Base-by-base conservation (phyloP, 2,888 invertebrate species). In the Spodoptera exigua region DNA sequence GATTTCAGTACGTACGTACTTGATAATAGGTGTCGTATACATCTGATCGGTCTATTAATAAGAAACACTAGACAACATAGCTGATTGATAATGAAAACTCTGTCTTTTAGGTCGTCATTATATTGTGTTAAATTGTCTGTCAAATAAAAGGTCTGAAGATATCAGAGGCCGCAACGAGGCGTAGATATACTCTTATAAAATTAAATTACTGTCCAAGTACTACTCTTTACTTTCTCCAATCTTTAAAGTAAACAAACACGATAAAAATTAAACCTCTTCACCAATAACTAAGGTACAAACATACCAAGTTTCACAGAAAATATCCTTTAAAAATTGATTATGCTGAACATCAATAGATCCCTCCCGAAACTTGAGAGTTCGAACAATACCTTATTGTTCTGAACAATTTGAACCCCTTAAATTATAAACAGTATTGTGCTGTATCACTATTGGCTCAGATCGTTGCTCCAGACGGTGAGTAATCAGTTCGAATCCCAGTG, bases 401-500 rank as follows among this genome's bases (percentile, higher is more conserved):
- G 4, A 61, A 68, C 48, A 48, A 49, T 68, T 39, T 43, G 1
- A 21, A 43, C 54, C 61, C 55, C 52, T 68, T 59, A 59, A 67
- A 64, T 66, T 61, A 71, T 65, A 57, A 58, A 61, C 53, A 75
- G 47, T 36, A 60, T 74, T 63, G 46, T 70, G 63, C 61, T 70
- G 57, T 58, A 68, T 75, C 61, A 72, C 73, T 69, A 41, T 69
- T 68, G 44, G 51, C 17, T 73, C 37, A 61, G 74, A 73, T 55
- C 55, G 62, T 70, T 73, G 53, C 56, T 62, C 62, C 55, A 69
- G 52, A 61, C 59, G 55, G 39, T 51, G 53, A 59, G 71, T 75
- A 81, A 83, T 81, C 74, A 74, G 73, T 68, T 71, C 61, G 45
- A 70, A 44, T 75, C 82, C 80, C 80, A 51, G 46, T 64, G 74